Conservation (phyloP, 2,888 invertebrate genomes). For the Rhabditoides inermis region DNA sequence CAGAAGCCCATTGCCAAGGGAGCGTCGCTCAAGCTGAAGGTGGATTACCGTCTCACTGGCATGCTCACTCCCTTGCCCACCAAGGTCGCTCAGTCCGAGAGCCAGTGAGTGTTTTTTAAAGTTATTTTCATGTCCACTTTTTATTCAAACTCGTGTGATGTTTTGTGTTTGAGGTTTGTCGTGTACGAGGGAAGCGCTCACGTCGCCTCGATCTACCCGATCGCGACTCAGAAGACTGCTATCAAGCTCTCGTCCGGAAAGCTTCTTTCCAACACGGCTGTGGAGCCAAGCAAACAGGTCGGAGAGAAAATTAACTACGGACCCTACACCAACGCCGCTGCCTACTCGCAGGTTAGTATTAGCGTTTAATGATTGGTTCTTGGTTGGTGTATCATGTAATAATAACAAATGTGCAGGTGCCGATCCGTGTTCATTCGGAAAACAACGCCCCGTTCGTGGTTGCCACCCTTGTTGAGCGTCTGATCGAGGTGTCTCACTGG, state of each 20-base stretch:
- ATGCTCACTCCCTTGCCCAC: slow-evolving; percentile 75
- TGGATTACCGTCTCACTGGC: slow-evolving; percentile 72
- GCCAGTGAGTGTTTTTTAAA: slow-evolving; percentile 60
- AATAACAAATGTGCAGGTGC: slow-evolving; percentile 56
- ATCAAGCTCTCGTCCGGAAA: slow-evolving; percentile 62
- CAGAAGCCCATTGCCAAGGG: slow-evolving; percentile 30
- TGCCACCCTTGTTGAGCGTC: slow-evolving; percentile 76
- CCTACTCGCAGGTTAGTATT: slow-evolving; percentile 56
- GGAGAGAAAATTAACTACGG: slow-evolving; percentile 80
- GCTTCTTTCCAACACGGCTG: slow-evolving; percentile 17
- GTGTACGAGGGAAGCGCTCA: slow-evolving; percentile 76
- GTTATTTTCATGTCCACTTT: neutral
- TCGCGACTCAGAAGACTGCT: slow-evolving; percentile 72
- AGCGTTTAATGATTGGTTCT: neutral
- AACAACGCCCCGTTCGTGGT: slow-evolving; percentile 91
- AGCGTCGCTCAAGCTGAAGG: slow-evolving; percentile 36
- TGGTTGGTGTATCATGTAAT: too few species aligned
- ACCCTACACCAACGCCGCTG: slow-evolving; percentile 70
- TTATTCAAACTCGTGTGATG: neutral
- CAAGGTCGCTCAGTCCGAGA: slow-evolving; percentile 81
- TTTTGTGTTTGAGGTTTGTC: slow-evolving; percentile 64
- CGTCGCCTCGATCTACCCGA: slow-evolving; percentile 73
- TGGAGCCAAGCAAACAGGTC: slow-evolving; percentile 69
- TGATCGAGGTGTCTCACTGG: slow-evolving; percentile 96
- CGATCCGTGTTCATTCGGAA: slow-evolving; percentile 78